Percentiles rank a stretch among this genome's conserved stretches.
phyloP scores from a whole-genome alignment of 2,113 vertebrate species.

The Pungitius pungitius region DNA sequence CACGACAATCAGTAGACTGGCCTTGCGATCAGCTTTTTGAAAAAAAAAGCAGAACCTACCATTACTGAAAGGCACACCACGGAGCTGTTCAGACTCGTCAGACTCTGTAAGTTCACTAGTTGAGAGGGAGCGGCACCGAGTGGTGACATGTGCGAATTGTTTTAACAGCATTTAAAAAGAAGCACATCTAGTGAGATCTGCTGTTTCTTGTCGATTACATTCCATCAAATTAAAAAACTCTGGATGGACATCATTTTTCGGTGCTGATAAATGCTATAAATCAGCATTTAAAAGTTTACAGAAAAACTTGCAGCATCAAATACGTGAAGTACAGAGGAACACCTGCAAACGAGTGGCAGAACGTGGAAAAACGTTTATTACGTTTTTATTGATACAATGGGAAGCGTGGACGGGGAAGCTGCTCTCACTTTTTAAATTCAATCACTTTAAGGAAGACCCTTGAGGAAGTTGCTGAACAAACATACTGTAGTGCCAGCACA shows the following conservation, averaged over 20 bases:
- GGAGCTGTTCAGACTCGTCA: not conserved
- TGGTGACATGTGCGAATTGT: conserved; percentile 28
- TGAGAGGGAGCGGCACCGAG: conserved; percentile 38
- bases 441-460: not conserved
- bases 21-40: not conserved
- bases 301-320: not conserved
- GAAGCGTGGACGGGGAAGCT: not conserved
- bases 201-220: too few species aligned
- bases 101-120: not conserved
- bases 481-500: not conserved
- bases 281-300: not conserved
- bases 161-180: not conserved
- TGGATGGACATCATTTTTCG: not conserved
- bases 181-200: not conserved
- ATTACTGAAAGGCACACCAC: not conserved
- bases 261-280: not conserved
- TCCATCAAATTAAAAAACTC: not conserved
- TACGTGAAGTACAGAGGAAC: not conserved
- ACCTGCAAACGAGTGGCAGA: not conserved
- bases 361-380: not conserved
- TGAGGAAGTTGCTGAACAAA: not conserved
- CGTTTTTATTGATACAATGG: not conserved
- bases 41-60: not conserved
- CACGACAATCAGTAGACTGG: conserved; percentile 3
- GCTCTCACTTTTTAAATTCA: not conserved